Evolutionary conservation across 2,113 vertebrate genomes (phyloP).

Genomic region (Pituophis catenifer): DNA sequence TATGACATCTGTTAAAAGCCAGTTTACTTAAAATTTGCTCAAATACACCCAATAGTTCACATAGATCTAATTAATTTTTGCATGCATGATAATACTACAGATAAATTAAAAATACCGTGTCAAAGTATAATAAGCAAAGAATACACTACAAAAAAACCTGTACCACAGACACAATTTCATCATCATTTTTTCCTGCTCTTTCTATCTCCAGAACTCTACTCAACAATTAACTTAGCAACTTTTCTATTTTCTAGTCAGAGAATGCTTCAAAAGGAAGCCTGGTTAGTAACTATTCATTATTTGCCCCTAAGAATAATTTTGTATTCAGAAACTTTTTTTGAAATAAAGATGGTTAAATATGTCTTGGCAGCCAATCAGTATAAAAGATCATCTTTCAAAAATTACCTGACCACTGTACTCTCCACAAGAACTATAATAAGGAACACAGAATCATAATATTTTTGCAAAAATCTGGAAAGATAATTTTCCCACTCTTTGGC

Average conservation of each 20-base stretch:
- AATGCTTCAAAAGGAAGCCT: neutral
- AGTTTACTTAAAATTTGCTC: neutral
- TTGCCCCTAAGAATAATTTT: neutral
- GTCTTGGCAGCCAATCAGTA: neutral
- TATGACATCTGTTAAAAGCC: neutral
- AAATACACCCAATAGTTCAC: neutral
- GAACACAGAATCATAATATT: neutral
- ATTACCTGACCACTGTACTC: neutral
- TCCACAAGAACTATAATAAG: neutral
- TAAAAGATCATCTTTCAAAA: neutral
- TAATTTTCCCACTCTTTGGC: neutral
- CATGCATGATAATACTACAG: neutral
- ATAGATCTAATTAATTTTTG: neutral
- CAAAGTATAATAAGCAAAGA: neutral
- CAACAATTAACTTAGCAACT: neutral
- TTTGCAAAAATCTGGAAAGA: neutral
- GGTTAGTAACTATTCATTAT: neutral
- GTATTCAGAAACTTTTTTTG: neutral
- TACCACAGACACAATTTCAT: neutral
- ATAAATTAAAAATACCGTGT: neutral
- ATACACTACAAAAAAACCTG: neutral
- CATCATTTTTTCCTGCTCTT: neutral
- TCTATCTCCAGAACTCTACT: neutral
- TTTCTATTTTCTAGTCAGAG: neutral
- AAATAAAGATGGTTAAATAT: neutral